These are phyloP conservation scores for Streptopelia turtur DNA, from an alignment of 2,797 vertebrate species.

Conservation along the genomic window DNA sequence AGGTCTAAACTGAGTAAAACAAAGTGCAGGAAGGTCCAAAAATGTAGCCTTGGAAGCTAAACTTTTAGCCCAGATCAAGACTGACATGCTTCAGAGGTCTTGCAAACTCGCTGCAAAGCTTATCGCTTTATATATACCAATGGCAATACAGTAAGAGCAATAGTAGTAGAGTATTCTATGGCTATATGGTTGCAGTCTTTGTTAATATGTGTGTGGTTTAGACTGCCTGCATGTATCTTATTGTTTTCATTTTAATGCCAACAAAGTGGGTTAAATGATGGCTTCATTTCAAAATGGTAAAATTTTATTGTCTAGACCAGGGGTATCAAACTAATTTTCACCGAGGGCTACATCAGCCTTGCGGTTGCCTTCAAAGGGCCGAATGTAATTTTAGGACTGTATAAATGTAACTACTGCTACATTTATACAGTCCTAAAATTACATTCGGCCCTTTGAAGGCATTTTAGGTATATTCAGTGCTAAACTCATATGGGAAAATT, in stretches of 20 bases:
- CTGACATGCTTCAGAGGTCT: background rate
- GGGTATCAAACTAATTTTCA: too few relatives aligned
- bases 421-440: too few relatives aligned
- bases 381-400: too few relatives aligned
- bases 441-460: too few relatives aligned
- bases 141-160: background rate
- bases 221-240: background rate
- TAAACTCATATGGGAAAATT: background rate
- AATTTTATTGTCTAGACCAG: background rate
- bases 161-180: background rate
- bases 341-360: too few relatives aligned
- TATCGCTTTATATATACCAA: background rate
- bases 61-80: background rate
- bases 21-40: background rate
- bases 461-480: background rate
- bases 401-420: too few relatives aligned
- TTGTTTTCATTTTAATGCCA: background rate
- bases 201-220: background rate
- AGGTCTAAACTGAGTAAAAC: background rate
- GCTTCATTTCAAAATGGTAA: background rate
- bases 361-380: too few relatives aligned
- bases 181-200: background rate
- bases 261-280: background rate
- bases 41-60: background rate
- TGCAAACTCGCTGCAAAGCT: background rate